These are phyloP conservation scores for Anthophora plumipes DNA, from an alignment of 2,888 invertebrate species.

Conservation along the genomic window DNA sequence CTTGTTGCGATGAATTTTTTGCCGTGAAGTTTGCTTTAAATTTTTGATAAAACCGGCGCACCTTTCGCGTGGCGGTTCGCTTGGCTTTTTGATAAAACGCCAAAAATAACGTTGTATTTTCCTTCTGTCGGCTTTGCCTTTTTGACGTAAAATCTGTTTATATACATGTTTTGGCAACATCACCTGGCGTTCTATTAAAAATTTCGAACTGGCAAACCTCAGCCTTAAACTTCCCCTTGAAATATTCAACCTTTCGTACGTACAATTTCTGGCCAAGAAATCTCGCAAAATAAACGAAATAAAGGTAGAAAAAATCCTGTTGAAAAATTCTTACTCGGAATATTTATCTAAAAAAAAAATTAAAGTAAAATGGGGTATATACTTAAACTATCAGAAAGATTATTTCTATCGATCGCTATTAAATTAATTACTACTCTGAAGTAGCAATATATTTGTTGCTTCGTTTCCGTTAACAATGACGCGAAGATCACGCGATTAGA, in stretches of 20 bases:
- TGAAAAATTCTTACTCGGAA: no score
- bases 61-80: neutral
- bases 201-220: neutral
- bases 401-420: no score
- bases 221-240: neutral
- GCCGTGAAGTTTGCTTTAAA: neutral
- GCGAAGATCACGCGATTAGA: slow-evolving; percentile 8
- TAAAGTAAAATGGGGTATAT: no score
- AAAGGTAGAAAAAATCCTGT: no score
- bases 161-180: slow-evolving; percentile 17
- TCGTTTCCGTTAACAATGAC: neutral
- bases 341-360: no score
- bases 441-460: neutral
- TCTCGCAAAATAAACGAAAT: no score
- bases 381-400: no score
- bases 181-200: neutral
- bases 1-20: neutral
- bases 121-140: neutral
- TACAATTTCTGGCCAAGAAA: no score
- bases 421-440: no score
- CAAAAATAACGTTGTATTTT: slow-evolving; percentile 4
- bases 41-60: neutral
- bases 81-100: slow-evolving; percentile 15
- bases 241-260: no score
- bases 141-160: slow-evolving; percentile 3